Evolutionary conservation across 2,888 invertebrate species (phyloP).

Genomic region (Macrophya alboannulata): DNA sequence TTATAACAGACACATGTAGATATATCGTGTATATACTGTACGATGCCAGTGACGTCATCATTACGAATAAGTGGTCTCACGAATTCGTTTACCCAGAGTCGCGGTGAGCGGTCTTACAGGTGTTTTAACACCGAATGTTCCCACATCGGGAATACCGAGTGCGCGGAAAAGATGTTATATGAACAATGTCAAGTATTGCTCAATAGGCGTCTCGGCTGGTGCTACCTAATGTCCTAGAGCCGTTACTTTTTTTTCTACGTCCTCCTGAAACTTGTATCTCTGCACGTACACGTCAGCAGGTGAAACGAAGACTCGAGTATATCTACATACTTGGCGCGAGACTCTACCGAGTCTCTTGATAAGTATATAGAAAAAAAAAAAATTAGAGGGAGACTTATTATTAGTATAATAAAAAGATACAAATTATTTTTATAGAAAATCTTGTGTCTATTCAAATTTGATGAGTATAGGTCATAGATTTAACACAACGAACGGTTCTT

Average conservation of each 20-base stretch:
- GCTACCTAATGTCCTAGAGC: neutral
- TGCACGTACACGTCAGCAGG: neutral
- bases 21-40: neutral
- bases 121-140: neutral
- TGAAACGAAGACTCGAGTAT: neutral
- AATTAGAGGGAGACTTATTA: neutral
- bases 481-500: neutral
- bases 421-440: neutral
- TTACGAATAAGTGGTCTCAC: slow-evolving; percentile 9
- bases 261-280: neutral
- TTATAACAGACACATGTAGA: neutral
- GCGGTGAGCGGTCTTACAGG: neutral
- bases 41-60: neutral
- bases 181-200: slow-evolving; percentile 14
- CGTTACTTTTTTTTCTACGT: neutral
- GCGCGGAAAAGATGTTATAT: slow-evolving; percentile 9
- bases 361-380: neutral
- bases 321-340: too few species aligned
- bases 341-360: too few species aligned
- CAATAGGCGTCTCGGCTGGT: neutral
- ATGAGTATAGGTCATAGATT: neutral
- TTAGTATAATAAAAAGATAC: neutral
- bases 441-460: neutral
- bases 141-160: neutral
- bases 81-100: neutral